phyloP scores from a whole-genome alignment of 2,113 vertebrate species.

The Ranitomeya imitator region DNA sequence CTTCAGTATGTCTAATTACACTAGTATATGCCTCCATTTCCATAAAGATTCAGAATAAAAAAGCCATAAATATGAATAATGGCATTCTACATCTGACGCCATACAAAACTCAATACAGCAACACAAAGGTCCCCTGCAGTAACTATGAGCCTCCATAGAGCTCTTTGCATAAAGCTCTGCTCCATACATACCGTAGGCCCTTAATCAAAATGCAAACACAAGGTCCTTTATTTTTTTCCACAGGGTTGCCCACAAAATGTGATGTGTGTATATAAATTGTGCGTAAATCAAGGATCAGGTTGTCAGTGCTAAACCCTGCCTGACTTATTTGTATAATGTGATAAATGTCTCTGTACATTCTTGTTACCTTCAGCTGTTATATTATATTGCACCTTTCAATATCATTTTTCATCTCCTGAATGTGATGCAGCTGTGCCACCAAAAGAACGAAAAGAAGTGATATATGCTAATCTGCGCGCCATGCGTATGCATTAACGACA shows the following conservation, averaged over 20 bases:
- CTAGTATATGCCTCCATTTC: no score
- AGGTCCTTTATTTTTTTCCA: background rate
- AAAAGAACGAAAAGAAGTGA: background rate
- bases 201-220: background rate
- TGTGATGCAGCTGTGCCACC: background rate
- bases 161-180: background rate
- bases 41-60: no score
- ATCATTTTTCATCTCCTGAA: conserved; percentile 26
- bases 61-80: no score
- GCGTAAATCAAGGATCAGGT: background rate
- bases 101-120: no score
- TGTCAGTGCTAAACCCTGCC: background rate
- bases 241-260: background rate
- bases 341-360: conserved; percentile 11
- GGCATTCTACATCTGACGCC: no score
- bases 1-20: no score
- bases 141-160: no score
- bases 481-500: conserved; percentile 15
- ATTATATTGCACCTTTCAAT: conserved; percentile 13
- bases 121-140: background rate
- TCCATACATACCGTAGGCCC: no score
- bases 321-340: background rate
- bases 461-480: background rate
- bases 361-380: conserved; percentile 18
- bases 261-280: background rate